Base-by-base conservation (phyloP, 2,797 vertebrate genomes). In the Peromyscus melanophrys region DNA sequence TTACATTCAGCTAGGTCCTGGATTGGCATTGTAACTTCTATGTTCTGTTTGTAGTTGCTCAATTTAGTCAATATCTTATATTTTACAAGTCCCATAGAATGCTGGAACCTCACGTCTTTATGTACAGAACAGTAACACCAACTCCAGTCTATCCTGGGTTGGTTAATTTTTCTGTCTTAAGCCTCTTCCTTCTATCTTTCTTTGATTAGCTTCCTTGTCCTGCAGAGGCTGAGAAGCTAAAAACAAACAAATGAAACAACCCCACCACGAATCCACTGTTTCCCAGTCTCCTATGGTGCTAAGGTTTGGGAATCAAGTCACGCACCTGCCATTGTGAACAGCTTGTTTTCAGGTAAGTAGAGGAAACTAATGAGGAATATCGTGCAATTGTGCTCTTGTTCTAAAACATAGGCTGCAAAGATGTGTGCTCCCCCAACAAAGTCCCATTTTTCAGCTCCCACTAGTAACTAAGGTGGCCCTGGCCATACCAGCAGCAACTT, bases 301-400 rank as follows among this genome's bases (percentile, higher is more conserved):
- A 89, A 77, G 83, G 2, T 2, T 73, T 96, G 95, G 25, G 37
- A 63, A 94, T 23, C 6, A 94, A 90, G 71, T 86, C 55, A 90
- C 1, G 71, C 17, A 1, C 13, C 34, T 78, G 14, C n/a, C 4
- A 91, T 75, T 97, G 52, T 57, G 21, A 95, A 77, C 13, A n/a
- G 59, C 52, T 90, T 63, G 82, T 69, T 86, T 67, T 71, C 67
- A 59, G 80, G 49, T 67, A 80, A 46, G 46, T 71, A 92, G 5
- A 16, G 16, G 4, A 59, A 21, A 67, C 4, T 71, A 27, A 80
- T 3, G 1, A 57, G 65, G 7, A 43, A 49, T 10, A 86, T 76
- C 21, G 34, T 84, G 6, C 3, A 92, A 21, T 14, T 92, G 89
- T 46, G 12, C 8, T 49, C 21, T n/a, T 49, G 43, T 63, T 61